Evolutionary conservation across 2,888 invertebrate species (phyloP), one percentile per base, ranked within the genome.

Genomic region (Galerucella calmariensis): DNA sequence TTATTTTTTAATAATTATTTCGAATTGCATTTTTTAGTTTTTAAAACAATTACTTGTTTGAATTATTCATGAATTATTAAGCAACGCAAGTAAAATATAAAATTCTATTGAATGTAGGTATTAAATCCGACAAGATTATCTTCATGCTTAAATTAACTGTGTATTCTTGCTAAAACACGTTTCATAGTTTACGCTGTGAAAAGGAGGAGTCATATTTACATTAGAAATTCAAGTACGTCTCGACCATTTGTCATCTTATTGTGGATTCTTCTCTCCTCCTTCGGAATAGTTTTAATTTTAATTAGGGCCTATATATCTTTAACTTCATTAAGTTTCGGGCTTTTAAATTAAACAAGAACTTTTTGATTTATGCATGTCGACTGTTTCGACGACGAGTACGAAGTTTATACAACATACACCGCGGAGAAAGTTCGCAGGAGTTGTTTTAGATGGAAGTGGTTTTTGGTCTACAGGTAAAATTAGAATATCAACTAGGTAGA

Each of bases 221-320:
- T 75, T 75, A 67, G 70, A 67, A 70, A 73, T 70, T 75, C 62
- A 53, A 69, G 65, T 67, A 56, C 68, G 75, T 70, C 67, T 67
- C 62, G 51, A 51, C 59, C 68, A 68, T 76, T 76, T 73, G 71
- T 73, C 73, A 76, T 70, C 61, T 68, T 63, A 70, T 65, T 70
- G 73, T 70, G 53, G 65, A 70, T 67, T 73, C 75, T 74, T 65
- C 46, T 65, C 27, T 46, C 44, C 46, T 65, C 44, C 44, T 65
- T 67, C 61, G 72, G 73, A 74, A 74, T 77, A 77, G 77, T 75
- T 75, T 74, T 73, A 69, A 74, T 76, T 78, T 78, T 78, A 78
- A 78, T 78, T 76, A 78, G 76, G 67, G 65, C 67, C 74, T 44
- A 73, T 78, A 76, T 75, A 76, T 78, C 76, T 76, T 76, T 75